Conservation (phyloP, 1,140 invertebrate genomes). For the Drosophila navojoa region DNA sequence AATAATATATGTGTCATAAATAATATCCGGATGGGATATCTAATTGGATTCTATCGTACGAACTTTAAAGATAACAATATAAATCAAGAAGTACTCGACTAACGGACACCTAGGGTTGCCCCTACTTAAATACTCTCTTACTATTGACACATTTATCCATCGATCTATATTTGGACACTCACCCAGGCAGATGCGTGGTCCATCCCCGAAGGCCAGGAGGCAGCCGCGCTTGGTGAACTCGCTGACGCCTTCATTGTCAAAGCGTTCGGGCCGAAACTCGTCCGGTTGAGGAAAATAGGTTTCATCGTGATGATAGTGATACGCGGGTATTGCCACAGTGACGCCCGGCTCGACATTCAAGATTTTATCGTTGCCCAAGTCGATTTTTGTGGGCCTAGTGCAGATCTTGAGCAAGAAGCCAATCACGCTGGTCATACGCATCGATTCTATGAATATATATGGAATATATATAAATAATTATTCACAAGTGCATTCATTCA, state of each 20-base stretch:
- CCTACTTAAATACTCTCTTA: no score
- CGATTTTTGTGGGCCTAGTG: constrained; percentile 81
- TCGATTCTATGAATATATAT: constrained; percentile 42
- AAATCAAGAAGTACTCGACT: neutral
- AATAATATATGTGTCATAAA: no score
- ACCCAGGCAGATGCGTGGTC: constrained; percentile 87
- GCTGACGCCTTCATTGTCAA: constrained; percentile 80
- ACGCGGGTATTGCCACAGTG: constrained; percentile 60
- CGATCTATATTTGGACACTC: constrained; percentile 1
- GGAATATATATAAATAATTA: no score
- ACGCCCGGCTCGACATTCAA: constrained; percentile 58
- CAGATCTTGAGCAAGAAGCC: constrained; percentile 71
- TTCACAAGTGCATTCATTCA: no score
- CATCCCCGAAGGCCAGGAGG: constrained; percentile 87
- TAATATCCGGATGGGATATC: no score
- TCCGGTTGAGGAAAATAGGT: constrained; percentile 85
- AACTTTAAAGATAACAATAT: no score
- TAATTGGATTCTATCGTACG: no score
- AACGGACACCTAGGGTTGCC: no score
- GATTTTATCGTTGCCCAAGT: constrained; percentile 56
- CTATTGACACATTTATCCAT: no score
- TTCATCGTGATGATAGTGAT: constrained; percentile 68
- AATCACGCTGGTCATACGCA: constrained; percentile 60
- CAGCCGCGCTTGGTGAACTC: constrained; percentile 59
- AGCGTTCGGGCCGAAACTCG: constrained; percentile 86